phyloP scores from a whole-genome alignment of 2,113 vertebrate genomes.

The Gallinago jamesoni region DNA sequence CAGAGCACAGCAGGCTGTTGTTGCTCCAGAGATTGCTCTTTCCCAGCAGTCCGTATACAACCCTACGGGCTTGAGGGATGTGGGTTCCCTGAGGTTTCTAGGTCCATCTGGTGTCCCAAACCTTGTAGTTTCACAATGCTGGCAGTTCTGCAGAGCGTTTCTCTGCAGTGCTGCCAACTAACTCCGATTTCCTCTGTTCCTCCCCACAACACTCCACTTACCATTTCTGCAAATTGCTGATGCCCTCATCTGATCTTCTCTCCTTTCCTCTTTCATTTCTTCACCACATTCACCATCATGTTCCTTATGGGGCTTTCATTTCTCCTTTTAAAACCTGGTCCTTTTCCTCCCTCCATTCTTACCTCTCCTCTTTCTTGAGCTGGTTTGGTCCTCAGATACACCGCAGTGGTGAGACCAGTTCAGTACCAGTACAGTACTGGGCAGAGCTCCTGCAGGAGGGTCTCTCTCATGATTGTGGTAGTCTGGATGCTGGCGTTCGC shows the following conservation, averaged over 20 bases:
- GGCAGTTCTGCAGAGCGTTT: background rate
- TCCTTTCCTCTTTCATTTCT: background rate
- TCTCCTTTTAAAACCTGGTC: background rate
- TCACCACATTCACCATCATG: background rate
- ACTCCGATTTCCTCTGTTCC: constrained; percentile 20
- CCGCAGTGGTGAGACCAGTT: constrained; percentile 92
- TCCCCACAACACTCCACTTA: background rate
- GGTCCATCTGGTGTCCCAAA: background rate
- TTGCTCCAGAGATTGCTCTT: background rate
- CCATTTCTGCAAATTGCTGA: constrained; percentile 14
- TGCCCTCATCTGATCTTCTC: background rate
- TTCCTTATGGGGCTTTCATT: background rate
- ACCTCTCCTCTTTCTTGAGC: background rate
- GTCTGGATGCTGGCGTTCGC: constrained; percentile 92
- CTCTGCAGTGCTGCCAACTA: constrained; percentile 10
- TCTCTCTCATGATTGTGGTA: constrained; percentile 86
- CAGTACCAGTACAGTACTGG: constrained; percentile 90
- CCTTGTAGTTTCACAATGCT: background rate
- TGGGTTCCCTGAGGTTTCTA: background rate
- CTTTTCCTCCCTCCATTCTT: background rate
- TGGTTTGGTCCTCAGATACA: constrained; percentile 81
- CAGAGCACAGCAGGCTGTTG: background rate
- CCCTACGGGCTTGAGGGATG: background rate
- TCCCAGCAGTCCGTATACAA: background rate
- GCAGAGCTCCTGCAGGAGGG: constrained; percentile 87